Evolutionary conservation across 1,140 invertebrate species (phyloP), one percentile per base, ranked within the genome.

Genomic region (Gonatopus flavifemur): DNA sequence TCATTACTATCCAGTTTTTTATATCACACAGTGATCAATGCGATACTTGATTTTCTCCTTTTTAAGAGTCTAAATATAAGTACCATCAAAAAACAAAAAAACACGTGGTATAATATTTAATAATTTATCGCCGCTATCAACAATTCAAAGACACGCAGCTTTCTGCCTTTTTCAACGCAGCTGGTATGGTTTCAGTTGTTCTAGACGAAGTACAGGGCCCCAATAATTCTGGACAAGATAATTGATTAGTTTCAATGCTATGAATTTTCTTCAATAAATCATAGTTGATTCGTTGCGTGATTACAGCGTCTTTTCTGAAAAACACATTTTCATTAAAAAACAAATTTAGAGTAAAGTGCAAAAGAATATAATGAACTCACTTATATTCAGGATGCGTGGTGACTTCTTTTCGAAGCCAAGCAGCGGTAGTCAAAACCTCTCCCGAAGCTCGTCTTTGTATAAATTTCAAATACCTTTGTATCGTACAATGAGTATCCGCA

Each of bases 391-490:
- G 86, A 81, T 99, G 98, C 2, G 80, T 82, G 20, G 83, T 81
- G 42, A 99, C 89, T 81, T 97, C 96, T 49, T 92, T 83, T 18
- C 98, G 81, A 56, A 98, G 89, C 93, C 94, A 99, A 20, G 87
- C 80, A 30, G 94, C 94, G 55, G 92, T 93, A 31, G 94, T 98
- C 57, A 85, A 78, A 12, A 91, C 81, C 66, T 91, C 87, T 55
- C 94, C 94, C 55, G 89, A 88, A 7, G 96, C 95, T 62, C 95
- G 82, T 55, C 86, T 83, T 69, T 93, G 87, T 69, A 99, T 98
- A 32, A 99, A 85, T 67, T 91, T 93, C 39, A 99, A 83, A 80
- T 99, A 99, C 77, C 98, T 92, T 74, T 93, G 89, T 59, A 99
- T 91, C 3, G 94, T 96, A 78, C 96, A 98, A 68, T 95, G 91